phyloP scores from a whole-genome alignment of 64 coral and sea anemone genomes.

The Stichodactyla helianthus region DNA sequence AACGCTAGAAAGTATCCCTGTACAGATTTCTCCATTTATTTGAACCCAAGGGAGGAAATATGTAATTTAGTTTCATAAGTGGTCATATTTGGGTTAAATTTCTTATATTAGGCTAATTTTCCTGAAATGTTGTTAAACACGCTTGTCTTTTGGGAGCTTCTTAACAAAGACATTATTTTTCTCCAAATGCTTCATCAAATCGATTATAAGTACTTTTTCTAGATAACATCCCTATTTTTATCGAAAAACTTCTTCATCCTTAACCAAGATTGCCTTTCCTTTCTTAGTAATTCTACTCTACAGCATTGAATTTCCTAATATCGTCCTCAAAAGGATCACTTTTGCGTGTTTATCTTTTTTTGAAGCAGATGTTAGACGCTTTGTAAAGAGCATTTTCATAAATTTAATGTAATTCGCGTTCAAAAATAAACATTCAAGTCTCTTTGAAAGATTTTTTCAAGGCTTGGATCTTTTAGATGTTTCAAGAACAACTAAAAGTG shows the following conservation, averaged over 20 bases:
- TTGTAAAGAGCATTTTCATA: slow-evolving; percentile 11
- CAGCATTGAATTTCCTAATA: not conserved
- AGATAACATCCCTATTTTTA: slow-evolving; percentile 4
- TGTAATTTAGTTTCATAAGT: not conserved
- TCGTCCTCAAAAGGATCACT: not conserved
- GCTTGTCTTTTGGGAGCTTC: slow-evolving; percentile 2
- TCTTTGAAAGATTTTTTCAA: not conserved
- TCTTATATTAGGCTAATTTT: slow-evolving; percentile 13
- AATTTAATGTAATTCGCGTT: not conserved
- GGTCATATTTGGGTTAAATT: not conserved
- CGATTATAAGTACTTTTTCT: slow-evolving; percentile 6
- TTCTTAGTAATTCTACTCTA: not conserved
- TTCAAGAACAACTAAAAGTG: not conserved
- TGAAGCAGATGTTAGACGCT: slow-evolving; percentile 8
- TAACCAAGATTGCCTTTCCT: not conserved
- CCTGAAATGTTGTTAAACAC: slow-evolving; percentile 17
- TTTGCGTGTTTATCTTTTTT: not conserved
- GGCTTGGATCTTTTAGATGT: not conserved
- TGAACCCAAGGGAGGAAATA: not conserved
- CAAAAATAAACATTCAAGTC: not conserved
- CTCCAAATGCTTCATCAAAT: not conserved
- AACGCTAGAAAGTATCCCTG: not conserved
- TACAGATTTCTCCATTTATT: not conserved
- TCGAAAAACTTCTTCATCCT: not conserved
- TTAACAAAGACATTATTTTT: slow-evolving; percentile 3